Percentiles rank a stretch among this genome's conserved stretches.
Conservation (phyloP, 2,888 invertebrate species). For the Linnaemya tessellans region DNA sequence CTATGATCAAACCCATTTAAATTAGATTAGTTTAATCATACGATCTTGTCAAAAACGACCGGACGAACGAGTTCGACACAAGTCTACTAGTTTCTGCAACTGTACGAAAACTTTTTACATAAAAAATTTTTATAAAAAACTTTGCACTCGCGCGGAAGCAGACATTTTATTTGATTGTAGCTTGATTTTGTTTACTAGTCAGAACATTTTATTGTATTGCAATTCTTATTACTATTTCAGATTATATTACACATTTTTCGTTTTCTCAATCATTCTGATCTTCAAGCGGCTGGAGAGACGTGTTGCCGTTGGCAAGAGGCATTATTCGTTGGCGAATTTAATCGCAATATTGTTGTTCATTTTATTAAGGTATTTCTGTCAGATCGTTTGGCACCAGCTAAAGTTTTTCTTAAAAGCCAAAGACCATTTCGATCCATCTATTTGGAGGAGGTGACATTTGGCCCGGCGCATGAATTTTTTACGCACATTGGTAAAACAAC, state of each 20-base stretch:
- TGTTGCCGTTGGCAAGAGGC: slow-evolving; percentile 88
- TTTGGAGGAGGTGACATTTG: slow-evolving; percentile 81
- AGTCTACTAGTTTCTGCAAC: no score
- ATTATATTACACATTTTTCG: slow-evolving; percentile 87
- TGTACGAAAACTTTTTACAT: no score
- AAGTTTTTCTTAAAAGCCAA: slow-evolving; percentile 77
- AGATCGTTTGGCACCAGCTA: slow-evolving; percentile 79
- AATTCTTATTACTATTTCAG: slow-evolving; percentile 80
- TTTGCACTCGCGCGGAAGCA: no score
- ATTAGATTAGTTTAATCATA: no score
- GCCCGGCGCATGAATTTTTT: slow-evolving; percentile 84
- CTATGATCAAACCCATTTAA: no score
- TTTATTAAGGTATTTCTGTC: slow-evolving; percentile 80
- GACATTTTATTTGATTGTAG: no score
- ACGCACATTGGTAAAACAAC: slow-evolving; percentile 85
- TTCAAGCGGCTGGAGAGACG: slow-evolving; percentile 87
- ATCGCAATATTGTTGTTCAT: slow-evolving; percentile 77
- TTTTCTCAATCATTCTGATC: slow-evolving; percentile 87
- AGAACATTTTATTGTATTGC: background rate
- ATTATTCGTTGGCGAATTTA: slow-evolving; percentile 85
- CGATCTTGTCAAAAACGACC: no score
- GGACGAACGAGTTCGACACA: no score
- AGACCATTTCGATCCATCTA: slow-evolving; percentile 78
- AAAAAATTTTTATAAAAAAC: no score
- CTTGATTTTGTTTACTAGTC: no score